Evolutionary conservation across 2,113 vertebrate genomes (phyloP).

Genomic region (Epinephelus moara): DNA sequence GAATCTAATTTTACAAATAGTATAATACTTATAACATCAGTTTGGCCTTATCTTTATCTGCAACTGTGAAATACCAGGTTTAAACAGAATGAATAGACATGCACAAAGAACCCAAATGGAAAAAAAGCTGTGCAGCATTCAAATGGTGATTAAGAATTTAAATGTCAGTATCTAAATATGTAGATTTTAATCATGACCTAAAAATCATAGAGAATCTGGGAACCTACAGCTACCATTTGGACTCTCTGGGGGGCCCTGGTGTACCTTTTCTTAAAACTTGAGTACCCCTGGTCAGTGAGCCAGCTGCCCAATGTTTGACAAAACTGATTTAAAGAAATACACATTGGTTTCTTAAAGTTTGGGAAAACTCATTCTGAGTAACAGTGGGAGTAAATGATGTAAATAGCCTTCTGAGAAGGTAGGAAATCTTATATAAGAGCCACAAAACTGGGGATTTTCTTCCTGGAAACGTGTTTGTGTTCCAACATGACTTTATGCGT

Average conservation of each 20-base stretch:
- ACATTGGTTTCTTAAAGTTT: neutral
- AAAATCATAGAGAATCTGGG: too few species aligned
- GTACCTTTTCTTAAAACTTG: neutral
- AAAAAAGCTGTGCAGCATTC: too few species aligned
- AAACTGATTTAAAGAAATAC: neutral
- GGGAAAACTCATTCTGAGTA: neutral
- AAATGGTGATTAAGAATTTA: too few species aligned
- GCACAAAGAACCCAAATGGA: too few species aligned
- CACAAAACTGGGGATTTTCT: conserved; percentile 1
- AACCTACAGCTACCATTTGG: neutral
- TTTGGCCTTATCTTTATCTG: too few species aligned
- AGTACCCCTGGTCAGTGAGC: neutral
- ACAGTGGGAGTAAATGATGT: neutral
- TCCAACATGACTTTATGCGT: conserved; percentile 15
- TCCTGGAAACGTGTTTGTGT: conserved; percentile 12
- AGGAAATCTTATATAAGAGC: conserved; percentile 16
- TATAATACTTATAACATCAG: too few species aligned
- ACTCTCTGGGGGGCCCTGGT: neutral
- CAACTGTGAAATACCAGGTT: too few species aligned
- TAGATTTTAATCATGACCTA: too few species aligned
- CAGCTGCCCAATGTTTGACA: neutral
- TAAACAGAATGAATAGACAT: too few species aligned
- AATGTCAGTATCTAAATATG: too few species aligned
- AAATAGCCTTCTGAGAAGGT: neutral
- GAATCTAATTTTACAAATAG: too few species aligned